Base-by-base conservation (phyloP, 2,113 vertebrate genomes). In the Calypte anna region DNA sequence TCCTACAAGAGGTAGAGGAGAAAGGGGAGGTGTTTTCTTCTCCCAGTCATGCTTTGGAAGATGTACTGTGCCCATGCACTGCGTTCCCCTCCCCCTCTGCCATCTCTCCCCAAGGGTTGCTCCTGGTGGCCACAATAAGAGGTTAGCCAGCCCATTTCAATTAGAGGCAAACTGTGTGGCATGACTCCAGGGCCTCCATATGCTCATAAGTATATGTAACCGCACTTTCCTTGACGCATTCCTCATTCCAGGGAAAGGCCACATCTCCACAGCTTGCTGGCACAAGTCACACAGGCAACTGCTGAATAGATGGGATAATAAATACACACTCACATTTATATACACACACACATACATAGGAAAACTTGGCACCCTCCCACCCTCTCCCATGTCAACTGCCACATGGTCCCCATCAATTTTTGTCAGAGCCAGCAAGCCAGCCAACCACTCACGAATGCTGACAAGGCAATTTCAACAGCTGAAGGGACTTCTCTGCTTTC, bases 351-450 rank as follows among this genome's bases (percentile, higher is more conserved):
- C 82, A 95, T 36, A 96, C 59, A 6, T n/a, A 90, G 92, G 82
- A 94, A 90, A 83, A 70, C 58, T 90, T 95, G 94, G 95, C 93
- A 80, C 69, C 57, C n/a, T 78, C 90, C 82, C 94, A 75, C 90
- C 73, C 93, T 94, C 82, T 95, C 91, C 96, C 88, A 9, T 94
- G 85, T 96, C 93, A 85, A 80, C 88, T 90, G 90, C 94, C 95
- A 97, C 95, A 94, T 96, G 96, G 95, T 94, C 94, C 93, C 85
- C 93, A 96, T 96, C 94, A 96, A 94, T 97, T 96, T 96, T 88
- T 95, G 88, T 94, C 82, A 91, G 85, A 97, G 85, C 88, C 78
- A 91, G 90, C 84, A 80, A 85, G 86, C 76, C 79, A 94, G 92
- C 79, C 93, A 93, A n/a, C 82, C 3, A 0, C 73, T 94, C 85